Evolutionary conservation across 2,888 invertebrate species (phyloP).

Genomic region (Hololepta plana): DNA sequence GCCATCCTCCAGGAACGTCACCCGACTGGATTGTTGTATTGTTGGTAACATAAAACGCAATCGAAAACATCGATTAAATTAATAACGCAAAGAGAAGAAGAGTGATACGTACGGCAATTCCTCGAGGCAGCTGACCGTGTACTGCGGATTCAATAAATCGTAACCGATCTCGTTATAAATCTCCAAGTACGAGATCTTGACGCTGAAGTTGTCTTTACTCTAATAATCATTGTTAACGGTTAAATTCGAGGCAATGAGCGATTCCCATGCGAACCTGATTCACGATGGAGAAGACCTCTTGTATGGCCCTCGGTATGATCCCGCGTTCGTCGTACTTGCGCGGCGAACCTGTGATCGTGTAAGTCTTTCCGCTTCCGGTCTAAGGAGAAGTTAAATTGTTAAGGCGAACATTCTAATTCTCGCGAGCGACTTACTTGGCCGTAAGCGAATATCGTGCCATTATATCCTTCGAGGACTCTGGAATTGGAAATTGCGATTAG

Average conservation of each 20-base stretch:
- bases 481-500: slow-evolving; percentile 9
- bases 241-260: slow-evolving; percentile 1
- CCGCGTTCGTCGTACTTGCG: slow-evolving; percentile 27
- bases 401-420: no score
- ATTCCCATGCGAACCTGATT: slow-evolving; percentile 18
- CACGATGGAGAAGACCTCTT: slow-evolving; percentile 28
- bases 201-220: slow-evolving; percentile 21
- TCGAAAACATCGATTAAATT: no score
- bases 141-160: slow-evolving; percentile 29
- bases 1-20: slow-evolving; percentile 29
- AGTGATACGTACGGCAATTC: slow-evolving; percentile 29
- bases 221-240: slow-evolving; percentile 11
- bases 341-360: slow-evolving; percentile 31
- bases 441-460: slow-evolving; percentile 36
- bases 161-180: slow-evolving; percentile 37
- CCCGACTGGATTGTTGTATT: slow-evolving; percentile 18
- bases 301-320: slow-evolving; percentile 31
- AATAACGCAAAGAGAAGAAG: no score
- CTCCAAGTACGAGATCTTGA: slow-evolving; percentile 33
- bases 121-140: slow-evolving; percentile 23
- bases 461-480: slow-evolving; percentile 33
- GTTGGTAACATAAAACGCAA: not conserved
- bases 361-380: slow-evolving; percentile 38
- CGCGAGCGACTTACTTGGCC: slow-evolving; percentile 32
- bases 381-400: no score